Conservation (phyloP, 1,140 invertebrate genomes). For the Diprion similis region DNA sequence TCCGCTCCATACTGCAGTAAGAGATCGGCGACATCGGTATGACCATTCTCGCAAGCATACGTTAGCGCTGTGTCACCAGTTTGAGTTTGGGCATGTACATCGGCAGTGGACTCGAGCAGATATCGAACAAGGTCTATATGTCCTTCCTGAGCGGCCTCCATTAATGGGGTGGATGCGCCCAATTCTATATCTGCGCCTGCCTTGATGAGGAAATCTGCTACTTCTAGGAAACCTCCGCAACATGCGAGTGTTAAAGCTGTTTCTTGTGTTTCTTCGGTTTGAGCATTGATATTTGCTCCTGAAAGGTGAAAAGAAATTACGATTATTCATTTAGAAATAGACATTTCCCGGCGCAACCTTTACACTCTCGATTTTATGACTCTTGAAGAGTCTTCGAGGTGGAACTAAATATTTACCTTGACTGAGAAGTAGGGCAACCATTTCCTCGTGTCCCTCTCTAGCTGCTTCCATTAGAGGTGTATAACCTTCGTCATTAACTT, state of each 20-base stretch:
- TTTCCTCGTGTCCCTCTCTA: conserved; percentile 97
- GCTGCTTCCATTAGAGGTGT: conserved; percentile 99
- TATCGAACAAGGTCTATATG: conserved; percentile 93
- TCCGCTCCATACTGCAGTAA: conserved; percentile 89
- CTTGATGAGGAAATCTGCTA: conserved; percentile 96
- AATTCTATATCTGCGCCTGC: conserved; percentile 95
- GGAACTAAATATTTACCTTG: conserved; percentile 69
- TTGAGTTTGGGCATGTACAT: conserved; percentile 92
- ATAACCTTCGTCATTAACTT: conserved; percentile 99
- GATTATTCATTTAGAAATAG: conserved; percentile 11
- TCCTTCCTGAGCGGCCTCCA: conserved; percentile 98
- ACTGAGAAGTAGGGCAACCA: conserved; percentile 92
- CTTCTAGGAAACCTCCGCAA: conserved; percentile 96
- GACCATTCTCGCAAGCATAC: conserved; percentile 96
- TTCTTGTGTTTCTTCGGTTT: conserved; percentile 98
- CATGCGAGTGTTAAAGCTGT: conserved; percentile 96
- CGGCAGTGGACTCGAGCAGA: conserved; percentile 83
- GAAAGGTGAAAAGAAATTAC: conserved; percentile 26
- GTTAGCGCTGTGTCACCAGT: conserved; percentile 97
- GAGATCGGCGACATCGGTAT: conserved; percentile 92
- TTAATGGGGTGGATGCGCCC: conserved; percentile 95
- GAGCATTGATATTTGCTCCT: conserved; percentile 96
- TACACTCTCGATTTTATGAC: no score
- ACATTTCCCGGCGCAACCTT: no score
- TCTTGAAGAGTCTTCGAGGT: not conserved